Evolutionary conservation across 2,888 invertebrate genomes (phyloP), one percentile per base, ranked within the genome.

Genomic region (Perithous albicinctus): DNA sequence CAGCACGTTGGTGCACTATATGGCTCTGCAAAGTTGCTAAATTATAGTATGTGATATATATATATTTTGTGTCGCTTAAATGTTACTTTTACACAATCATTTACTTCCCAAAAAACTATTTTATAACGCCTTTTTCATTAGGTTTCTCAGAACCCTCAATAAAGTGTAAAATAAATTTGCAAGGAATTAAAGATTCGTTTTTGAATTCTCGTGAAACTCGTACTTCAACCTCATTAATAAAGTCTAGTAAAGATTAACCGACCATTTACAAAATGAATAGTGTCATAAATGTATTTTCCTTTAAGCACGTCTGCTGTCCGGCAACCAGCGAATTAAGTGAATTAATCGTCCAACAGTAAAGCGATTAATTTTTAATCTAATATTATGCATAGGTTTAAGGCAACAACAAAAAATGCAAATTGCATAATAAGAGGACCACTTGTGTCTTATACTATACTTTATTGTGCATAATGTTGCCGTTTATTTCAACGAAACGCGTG

Each of bases 401-500:
- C n/a, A n/a, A n/a, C n/a, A n/a, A n/a, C 15, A 46, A 72, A 59
- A 41, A 59, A 26, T 7, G 38, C 2, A 72, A 59, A 72, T 72
- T 72, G 20, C 18, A 59, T 59, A 59, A 72, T 72, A 46, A 72
- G 43, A 20, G 2, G 20, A 18, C 32, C 29, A 20, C 59, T 46
- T 38, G 26, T 29, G 29, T 70, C 41, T 54, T 29, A 70, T 54
- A 29, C 43, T 32, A 32, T 59, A 51, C 54, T 69, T 54, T 38
- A 72, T 59, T 29, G 41, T 32, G 43, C 56, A 46, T 59, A 72
- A 72, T 59, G 56, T 72, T 59, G 32, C 43, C 56, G 43, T 72
- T 72, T 72, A 56, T 72, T 41, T 59, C 46, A 43, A 56, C 56
- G 56, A 72, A 59, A 59, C 18, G 41, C 46, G 72, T 26, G 72